Evolutionary conservation across 2,113 vertebrate species (phyloP).

Genomic region (Alosa alosa): DNA sequence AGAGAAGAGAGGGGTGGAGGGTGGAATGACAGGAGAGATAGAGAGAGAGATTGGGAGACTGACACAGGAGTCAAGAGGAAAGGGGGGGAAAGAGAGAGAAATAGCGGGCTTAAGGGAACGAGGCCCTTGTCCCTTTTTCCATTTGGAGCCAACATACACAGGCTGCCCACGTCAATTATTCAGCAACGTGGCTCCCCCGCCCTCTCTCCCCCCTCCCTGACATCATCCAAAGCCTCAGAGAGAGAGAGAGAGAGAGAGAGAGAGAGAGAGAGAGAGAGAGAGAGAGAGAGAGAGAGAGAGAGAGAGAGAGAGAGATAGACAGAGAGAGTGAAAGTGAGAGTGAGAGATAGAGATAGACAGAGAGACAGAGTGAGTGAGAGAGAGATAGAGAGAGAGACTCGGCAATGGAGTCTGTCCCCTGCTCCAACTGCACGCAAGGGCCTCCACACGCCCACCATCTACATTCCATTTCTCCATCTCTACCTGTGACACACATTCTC

Average conservation of each 20-base stretch:
- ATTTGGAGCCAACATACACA: conserved; percentile 22
- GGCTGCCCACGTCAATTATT: conserved; percentile 45
- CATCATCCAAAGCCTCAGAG: conserved; percentile 20
- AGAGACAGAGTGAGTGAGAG: not conserved
- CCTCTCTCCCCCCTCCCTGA: conserved; percentile 33
- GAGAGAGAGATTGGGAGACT: not conserved
- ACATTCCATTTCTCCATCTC: not conserved
- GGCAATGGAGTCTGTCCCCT: not conserved
- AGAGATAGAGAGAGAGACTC: not conserved
- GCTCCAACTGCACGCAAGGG: not conserved
- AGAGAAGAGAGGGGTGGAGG: not conserved
- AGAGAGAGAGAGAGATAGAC: not conserved
- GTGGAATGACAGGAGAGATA: not conserved
- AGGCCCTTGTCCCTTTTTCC: conserved; percentile 33
- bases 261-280: not conserved
- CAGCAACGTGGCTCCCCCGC: conserved; percentile 32
- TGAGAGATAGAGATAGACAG: not conserved
- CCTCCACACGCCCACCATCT: not conserved
- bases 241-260: not conserved
- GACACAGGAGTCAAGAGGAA: conserved; percentile 8
- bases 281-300: no score
- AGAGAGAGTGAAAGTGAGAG: not conserved
- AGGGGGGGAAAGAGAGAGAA: conserved; percentile 6
- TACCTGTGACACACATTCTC: not conserved
- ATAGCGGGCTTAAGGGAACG: not conserved